Evolutionary conservation across 2,797 vertebrate genomes (phyloP).

Genomic region (Falco concolor): DNA sequence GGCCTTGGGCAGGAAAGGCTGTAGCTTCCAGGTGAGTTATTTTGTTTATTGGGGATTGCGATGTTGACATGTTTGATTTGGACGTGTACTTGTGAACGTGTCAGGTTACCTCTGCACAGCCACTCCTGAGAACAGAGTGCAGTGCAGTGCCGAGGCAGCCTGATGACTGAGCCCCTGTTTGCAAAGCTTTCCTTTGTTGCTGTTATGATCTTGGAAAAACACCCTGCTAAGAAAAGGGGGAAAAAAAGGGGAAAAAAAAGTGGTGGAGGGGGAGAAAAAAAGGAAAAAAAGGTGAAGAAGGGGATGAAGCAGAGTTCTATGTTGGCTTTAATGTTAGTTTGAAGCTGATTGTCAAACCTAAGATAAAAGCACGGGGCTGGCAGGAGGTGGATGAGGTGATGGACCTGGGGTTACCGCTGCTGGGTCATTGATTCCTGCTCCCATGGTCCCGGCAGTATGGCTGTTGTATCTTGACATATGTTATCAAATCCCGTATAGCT

Average conservation of each 20-base stretch:
- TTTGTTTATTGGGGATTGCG: not conserved
- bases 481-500: not conserved
- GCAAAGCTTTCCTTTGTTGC: not conserved
- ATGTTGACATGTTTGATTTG: not conserved
- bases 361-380: not conserved
- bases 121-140: not conserved
- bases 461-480: not conserved
- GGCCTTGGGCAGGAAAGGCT: not conserved
- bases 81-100: not conserved
- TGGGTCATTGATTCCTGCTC: not conserved
- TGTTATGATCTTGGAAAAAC: not conserved
- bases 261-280: too few species aligned
- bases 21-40: not conserved
- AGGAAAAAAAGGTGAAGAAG: too few species aligned
- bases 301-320: not conserved
- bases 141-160: not conserved
- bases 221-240: not conserved
- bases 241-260: not conserved
- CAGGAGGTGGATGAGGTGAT: not conserved
- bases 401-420: not conserved
- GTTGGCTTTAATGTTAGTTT: not conserved
- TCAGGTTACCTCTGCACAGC: not conserved
- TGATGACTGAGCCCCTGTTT: rapidly evolving
- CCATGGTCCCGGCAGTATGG: rapidly evolving
- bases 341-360: not conserved